Conservation (phyloP, 2,888 invertebrate genomes). For the Drosophila demipolita region DNA sequence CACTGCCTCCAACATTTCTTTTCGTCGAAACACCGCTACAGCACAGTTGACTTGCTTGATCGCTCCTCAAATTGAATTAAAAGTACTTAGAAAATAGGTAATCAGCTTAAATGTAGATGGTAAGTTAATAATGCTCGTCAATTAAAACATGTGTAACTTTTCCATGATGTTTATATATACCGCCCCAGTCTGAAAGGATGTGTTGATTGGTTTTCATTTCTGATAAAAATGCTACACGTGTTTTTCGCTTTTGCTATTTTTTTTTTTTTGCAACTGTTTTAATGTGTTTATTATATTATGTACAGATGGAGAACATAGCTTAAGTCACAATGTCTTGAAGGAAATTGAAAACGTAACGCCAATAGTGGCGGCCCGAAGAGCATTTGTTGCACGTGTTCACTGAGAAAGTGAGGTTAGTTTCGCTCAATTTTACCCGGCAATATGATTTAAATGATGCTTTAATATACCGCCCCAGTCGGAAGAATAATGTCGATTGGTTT, state of each 20-base stretch:
- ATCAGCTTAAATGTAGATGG: slow-evolving; percentile 11
- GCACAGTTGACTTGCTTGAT: neutral
- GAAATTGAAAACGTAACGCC: neutral
- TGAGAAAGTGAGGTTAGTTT: slow-evolving; percentile 45
- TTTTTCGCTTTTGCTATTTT: neutral
- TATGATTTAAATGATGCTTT: slow-evolving; percentile 48
- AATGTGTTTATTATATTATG: neutral
- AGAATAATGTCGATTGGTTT: slow-evolving; percentile 62
- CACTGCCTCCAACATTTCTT: slow-evolving; percentile 18
- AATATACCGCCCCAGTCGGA: slow-evolving; percentile 72
- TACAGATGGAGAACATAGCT: slow-evolving; percentile 15
- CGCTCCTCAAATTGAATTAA: neutral
- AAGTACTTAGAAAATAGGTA: neutral
- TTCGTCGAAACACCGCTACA: slow-evolving; percentile 8
- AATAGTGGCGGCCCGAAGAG: neutral
- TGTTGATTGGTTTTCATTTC: slow-evolving; percentile 58
- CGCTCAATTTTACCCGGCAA: neutral
- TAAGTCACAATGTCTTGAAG: neutral
- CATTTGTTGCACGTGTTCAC: slow-evolving; percentile 36
- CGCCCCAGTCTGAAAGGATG: slow-evolving; percentile 65
- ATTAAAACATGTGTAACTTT: neutral
- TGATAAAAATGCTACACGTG: slow-evolving; percentile 31
- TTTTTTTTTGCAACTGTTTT: neutral
- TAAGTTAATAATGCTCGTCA: neutral
- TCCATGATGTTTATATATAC: slow-evolving; percentile 52